Percentiles rank a stretch among this genome's conserved stretches.
These are phyloP conservation scores for Anas acuta DNA, from an alignment of 2,797 vertebrate species.

Conservation along the genomic window DNA sequence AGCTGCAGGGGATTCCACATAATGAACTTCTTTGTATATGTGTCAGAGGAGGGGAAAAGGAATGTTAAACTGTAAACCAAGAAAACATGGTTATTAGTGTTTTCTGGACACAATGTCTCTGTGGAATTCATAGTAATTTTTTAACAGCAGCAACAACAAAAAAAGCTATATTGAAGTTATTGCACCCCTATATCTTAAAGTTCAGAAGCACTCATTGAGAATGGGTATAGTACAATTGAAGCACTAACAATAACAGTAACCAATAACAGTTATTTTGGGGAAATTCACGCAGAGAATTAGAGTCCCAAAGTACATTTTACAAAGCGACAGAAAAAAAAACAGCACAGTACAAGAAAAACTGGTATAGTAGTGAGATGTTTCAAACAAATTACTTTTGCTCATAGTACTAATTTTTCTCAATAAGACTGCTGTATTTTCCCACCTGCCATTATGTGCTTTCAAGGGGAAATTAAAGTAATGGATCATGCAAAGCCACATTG, in stretches of 20 bases:
- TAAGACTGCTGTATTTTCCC: neutral
- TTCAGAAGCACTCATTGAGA: conserved; percentile 18
- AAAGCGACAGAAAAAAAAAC: neutral
- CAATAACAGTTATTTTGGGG: conserved; percentile 11
- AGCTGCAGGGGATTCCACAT: conserved; percentile 40
- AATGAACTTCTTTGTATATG: conserved; percentile 54
- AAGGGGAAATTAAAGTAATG: neutral
- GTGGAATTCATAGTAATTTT: neutral
- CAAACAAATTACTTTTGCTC: conserved; percentile 6
- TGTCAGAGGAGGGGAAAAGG: conserved; percentile 11
- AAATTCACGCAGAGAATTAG: conserved; percentile 32
- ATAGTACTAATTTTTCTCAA: conserved; percentile 19
- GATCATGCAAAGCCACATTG: neutral
- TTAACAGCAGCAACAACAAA: neutral
- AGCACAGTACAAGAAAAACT: neutral
- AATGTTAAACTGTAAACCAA: conserved; percentile 12
- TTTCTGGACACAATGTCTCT: neutral
- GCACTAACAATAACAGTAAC: conserved; percentile 33
- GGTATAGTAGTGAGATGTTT: neutral
- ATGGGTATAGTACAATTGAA: conserved; percentile 15
- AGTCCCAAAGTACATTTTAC: neutral
- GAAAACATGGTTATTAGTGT: conserved; percentile 39
- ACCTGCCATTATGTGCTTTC: neutral
- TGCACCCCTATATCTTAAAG: neutral
- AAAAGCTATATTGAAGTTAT: neutral